These are phyloP conservation scores for Coelogynopora nodosa DNA, from an alignment of 2,888 invertebrate species.

Conservation along the genomic window DNA sequence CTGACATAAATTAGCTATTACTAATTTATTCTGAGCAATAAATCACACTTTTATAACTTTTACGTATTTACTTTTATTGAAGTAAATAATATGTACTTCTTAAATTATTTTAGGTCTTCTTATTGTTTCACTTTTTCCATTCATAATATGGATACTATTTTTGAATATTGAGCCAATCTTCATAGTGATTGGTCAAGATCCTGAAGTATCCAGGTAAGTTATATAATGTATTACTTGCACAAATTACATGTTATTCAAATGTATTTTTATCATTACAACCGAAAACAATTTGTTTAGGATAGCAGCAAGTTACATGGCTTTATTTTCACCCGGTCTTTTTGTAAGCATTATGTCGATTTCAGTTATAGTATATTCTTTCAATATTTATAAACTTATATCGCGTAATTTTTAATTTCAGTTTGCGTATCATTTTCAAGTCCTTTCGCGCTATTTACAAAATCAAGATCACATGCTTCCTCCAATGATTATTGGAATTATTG, in stretches of 20 bases:
- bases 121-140: not conserved
- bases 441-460: slow-evolving; percentile 6
- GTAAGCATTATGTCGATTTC: not conserved
- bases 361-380: not conserved
- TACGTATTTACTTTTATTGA: not conserved
- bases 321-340: not conserved
- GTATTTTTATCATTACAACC: not conserved
- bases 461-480: slow-evolving; percentile 21
- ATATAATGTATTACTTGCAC: not conserved
- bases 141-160: not conserved
- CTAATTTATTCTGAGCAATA: too few relatives aligned
- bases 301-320: not conserved
- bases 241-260: not conserved
- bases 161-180: not conserved
- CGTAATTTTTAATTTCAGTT: not conserved
- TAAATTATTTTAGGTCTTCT: not conserved
- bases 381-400: not conserved
- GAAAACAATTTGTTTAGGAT: not conserved
- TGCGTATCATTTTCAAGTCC: slow-evolving; percentile 8
- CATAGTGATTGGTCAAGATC: not conserved
- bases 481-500: slow-evolving; percentile 38
- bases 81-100: too few relatives aligned
- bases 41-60: too few relatives aligned
- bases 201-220: not conserved
- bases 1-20: too few relatives aligned